Evolutionary conservation across 2,888 invertebrate species (phyloP), one percentile per base, ranked within the genome.

Genomic region (Morpho helenor): DNA sequence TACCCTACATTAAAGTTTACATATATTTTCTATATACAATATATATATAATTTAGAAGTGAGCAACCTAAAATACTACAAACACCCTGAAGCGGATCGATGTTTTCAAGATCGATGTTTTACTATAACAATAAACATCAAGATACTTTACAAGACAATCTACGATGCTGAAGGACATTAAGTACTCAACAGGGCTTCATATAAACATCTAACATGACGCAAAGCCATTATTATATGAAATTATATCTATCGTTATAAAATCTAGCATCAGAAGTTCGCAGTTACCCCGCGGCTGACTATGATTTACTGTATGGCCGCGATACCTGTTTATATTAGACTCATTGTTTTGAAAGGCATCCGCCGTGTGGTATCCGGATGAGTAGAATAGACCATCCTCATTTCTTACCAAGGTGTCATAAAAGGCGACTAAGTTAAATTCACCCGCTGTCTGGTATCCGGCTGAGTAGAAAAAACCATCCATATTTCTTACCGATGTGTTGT

Each of bases 231-330:
- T 39, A 22, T 44, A 31, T 44, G 31, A 44, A 52, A 52, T 52
- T 39, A 45, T 52, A 46, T 57, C 44, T 56, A 63, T 57, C 62
- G 57, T 55, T 57, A 50, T 58, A 53, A 60, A 52, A 60, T 71
- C 61, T 55, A 64, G 58, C 60, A 60, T 63, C 56, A 61, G 60
- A 60, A 58, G 57, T 63, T 51, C 53, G 57, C 63, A 52, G 58
- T 48, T 51, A 52, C 58, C 63, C 50, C 46, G 49, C 10, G 52
- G 52, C 45, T 43, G 23, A 46, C 48, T 44, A 49, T 58, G 63
- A 63, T 63, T 60, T 63, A 63, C 52, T 41, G 50, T 53, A 45
- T 51, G 49, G 48, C 52, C 50, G 56, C 46, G 56, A 41, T 58
- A 52, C 9, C 57, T 60, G 55, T 57, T 62, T 55, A 59, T 57